These are phyloP conservation scores for Gymnosoma rotundatum DNA, from an alignment of 2,888 invertebrate species.

Conservation along the genomic window DNA sequence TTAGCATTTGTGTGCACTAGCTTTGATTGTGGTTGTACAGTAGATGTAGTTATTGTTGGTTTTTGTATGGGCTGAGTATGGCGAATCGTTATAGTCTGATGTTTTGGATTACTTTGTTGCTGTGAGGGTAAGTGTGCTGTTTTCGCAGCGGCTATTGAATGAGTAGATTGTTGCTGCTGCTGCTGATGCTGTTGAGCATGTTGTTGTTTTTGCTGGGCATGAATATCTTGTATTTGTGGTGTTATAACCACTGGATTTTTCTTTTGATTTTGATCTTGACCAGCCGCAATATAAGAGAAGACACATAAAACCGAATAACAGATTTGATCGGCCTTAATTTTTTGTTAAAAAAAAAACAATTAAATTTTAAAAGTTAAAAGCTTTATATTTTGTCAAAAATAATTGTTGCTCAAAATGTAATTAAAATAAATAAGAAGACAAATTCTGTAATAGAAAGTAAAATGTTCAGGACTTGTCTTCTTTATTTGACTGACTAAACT, in stretches of 20 bases:
- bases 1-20: constrained; percentile 70
- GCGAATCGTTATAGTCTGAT: constrained; percentile 78
- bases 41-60: constrained; percentile 80
- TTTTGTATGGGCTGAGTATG: constrained; percentile 81
- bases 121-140: constrained; percentile 68
- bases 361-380: constrained; percentile 13
- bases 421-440: neutral
- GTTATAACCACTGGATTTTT: constrained; percentile 82
- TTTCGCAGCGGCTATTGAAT: constrained; percentile 41
- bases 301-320: constrained; percentile 99
- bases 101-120: constrained; percentile 66
- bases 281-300: constrained; percentile 99
- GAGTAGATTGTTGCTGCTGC: constrained; percentile 51
- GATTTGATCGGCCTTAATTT: constrained; percentile 96
- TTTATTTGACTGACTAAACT: neutral
- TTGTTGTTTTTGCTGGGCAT: constrained; percentile 79
- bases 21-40: constrained; percentile 80
- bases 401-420: neutral
- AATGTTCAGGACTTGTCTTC: constrained; percentile 8
- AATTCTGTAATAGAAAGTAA: neutral
- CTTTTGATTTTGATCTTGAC: constrained; percentile 90
- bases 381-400: neutral
- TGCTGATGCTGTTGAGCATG: constrained; percentile 74
- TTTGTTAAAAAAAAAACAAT: constrained; percentile 1
- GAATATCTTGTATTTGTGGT: constrained; percentile 81